A percentile compares a stretch with the other conserved stretches of the same genome.
Evolutionary conservation across 2,888 invertebrate genomes (phyloP).

Genomic region (Sialis fuliginosa): DNA sequence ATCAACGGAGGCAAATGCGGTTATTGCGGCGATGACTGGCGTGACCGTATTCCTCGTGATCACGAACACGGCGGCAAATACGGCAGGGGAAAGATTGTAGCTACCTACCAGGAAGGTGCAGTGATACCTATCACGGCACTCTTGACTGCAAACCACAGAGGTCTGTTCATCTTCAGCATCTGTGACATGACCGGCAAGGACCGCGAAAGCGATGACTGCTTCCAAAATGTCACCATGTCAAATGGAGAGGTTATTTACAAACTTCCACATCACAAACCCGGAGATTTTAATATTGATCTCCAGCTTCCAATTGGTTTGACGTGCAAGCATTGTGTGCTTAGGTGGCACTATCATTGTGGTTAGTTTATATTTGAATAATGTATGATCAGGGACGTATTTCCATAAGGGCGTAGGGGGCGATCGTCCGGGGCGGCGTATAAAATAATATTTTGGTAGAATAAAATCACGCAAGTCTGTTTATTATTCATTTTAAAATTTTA

Average conservation of each 20-base stretch:
- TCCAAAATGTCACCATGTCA: constrained; percentile 12
- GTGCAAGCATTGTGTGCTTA: constrained; percentile 21
- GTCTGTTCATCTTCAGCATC: constrained; percentile 22
- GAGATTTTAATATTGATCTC: constrained; percentile 12
- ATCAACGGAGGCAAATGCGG: constrained; percentile 31
- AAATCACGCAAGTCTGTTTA: too few species aligned
- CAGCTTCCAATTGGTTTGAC: constrained; percentile 17
- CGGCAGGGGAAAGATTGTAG: constrained; percentile 28
- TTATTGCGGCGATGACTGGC: constrained; percentile 33
- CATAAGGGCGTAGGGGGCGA: too few species aligned
- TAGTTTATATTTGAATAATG: constrained; percentile 1
- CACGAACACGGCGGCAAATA: constrained; percentile 34
- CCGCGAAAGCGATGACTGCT: constrained; percentile 17
- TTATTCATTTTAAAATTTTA: too few species aligned
- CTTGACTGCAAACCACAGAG: constrained; percentile 22
- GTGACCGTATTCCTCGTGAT: constrained; percentile 24
- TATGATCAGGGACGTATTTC: too few species aligned
- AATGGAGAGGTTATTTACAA: constrained; percentile 13
- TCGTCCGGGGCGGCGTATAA: too few species aligned
- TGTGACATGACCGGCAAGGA: constrained; percentile 19
- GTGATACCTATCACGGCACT: constrained; percentile 15
- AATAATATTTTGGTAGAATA: too few species aligned
- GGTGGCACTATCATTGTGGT: constrained; percentile 23
- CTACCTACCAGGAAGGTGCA: constrained; percentile 18
- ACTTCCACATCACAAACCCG: constrained; percentile 10